Evolutionary conservation across 2,797 vertebrate genomes (phyloP).

Genomic region (Mico argentatus): DNA sequence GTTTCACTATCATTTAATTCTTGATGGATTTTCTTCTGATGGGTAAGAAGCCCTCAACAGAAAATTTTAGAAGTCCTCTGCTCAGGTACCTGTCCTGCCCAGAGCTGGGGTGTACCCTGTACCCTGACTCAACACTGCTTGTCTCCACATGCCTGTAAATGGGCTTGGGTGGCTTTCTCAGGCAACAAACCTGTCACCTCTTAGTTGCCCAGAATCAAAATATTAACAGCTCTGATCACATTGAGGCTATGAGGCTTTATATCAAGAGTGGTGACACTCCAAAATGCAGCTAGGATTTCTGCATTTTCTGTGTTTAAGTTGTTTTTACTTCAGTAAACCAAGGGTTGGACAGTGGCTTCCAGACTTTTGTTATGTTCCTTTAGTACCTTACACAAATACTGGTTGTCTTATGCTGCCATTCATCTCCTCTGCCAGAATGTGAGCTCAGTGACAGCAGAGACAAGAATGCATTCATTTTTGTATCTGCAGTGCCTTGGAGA

Average conservation of each 20-base stretch:
- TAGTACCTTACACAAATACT: neutral
- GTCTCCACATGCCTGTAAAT: conserved; percentile 11
- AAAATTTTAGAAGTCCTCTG: neutral
- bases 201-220: conserved; percentile 44
- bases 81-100: neutral
- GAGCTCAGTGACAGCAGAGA: neutral
- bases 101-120: neutral
- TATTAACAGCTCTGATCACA: neutral
- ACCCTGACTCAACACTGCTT: neutral
- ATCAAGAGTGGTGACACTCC: neutral
- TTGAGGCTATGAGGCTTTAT: neutral
- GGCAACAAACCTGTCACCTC: conserved; percentile 12
- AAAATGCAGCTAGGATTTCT: conserved; percentile 31
- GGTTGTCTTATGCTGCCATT: neutral
- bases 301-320: neutral
- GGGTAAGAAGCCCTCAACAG: neutral
- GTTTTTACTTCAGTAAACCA: neutral
- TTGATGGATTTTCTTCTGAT: neutral
- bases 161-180: neutral
- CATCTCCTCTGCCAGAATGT: neutral
- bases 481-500: neutral
- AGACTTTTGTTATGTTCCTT: neutral
- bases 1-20: neutral
- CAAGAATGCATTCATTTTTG: neutral
- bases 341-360: neutral